Evolutionary conservation across 2,797 vertebrate species (phyloP), one percentile per base, ranked within the genome.

Genomic region (Melanotaenia pygmaea): DNA sequence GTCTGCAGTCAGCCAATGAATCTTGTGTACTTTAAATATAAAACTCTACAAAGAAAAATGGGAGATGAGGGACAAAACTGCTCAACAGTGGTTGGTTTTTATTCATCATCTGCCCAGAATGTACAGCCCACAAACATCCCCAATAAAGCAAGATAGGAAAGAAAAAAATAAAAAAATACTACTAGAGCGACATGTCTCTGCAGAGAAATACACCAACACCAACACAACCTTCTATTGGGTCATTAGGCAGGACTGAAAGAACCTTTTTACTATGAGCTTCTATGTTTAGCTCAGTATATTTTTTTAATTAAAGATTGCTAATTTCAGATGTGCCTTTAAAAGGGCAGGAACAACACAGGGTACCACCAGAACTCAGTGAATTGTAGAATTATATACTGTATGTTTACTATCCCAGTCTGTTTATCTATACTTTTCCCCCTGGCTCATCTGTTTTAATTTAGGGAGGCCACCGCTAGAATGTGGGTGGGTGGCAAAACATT

Each of bases 401-500:
- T n/a, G 18, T 37, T 56, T 38, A 43, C 35, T 13, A 1, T 8
- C 5, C 32, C 12, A 9, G 50, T 11, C 7, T 35, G 56, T 30
- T 11, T 20, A 13, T n/a, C 20, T 35, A 11, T 3, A 47, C 11
- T 59, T 43, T 1, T n/a, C 6, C 4, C 8, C 5, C 43, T 20
- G 16, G 18, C 43, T 47, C 60, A 71, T 85, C 74, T 78, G 60
- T 82, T 78, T 74, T 81, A 28, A 84, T 81, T 80, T 74, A 58
- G 54, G n/a, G 16, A 57, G 30, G 70, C 30, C 67, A 54, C 43
- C 32, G 16, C 14, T 50, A 65, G 63, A 74, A 70, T 0, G 4
- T 73, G 67, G 58, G 59, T 32, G 64, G 47, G 56, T 62, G 64
- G 79, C 56, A 70, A 67, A 72, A 45, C 57, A 80, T 85, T 78